Evolutionary conservation across 1,140 invertebrate species (phyloP), one percentile per base, ranked within the genome.

Genomic region (Elymnias hypermnestra): DNA sequence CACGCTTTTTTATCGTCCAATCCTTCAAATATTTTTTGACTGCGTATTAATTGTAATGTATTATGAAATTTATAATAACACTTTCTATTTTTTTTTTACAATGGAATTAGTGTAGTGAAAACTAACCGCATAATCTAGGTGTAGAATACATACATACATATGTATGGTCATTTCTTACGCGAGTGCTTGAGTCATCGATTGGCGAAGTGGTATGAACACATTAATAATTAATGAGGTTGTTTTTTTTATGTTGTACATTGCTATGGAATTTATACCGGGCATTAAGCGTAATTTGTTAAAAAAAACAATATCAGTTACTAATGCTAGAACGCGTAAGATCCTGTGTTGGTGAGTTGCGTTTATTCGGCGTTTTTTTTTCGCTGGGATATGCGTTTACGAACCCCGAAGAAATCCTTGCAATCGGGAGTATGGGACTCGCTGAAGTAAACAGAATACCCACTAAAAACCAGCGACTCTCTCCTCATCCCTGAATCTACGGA

Each of bases 191-290:
- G 9, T 13, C 26, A 29, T 29, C 26, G 23, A 26, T 26, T 26
- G 26, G 26, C 26, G 26, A 12, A 29, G 26, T 29, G 26, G 4
- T 29, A 13, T 13, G 9, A 29, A 12, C 26, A 13, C 26, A 29
- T 29, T 29, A 13, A 29, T 29, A 29, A 5, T 29, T 29, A 29
- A 29, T 29, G 26, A 13, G 26, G 9, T n/a, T n/a, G n/a, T n/a
- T 12, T 29, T 29, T 29, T 29, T 29, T 13, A 13, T 13, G 10
- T 29, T 12, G 5, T 29, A 10, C 26, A 29, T 29, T 13, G 13
- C 26, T 29, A 6, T 6, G 26, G 26, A 29, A 13, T 29, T 29
- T 29, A 29, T 29, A 12, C 26, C 26, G 3, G 2, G 13, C 26
- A 12, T 29, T 29, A 13, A 9, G 9, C 26, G 26, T 29, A 29